Evolutionary conservation across 2,888 invertebrate species (phyloP), one percentile per base, ranked within the genome.

Genomic region (Drosophila colorata): DNA sequence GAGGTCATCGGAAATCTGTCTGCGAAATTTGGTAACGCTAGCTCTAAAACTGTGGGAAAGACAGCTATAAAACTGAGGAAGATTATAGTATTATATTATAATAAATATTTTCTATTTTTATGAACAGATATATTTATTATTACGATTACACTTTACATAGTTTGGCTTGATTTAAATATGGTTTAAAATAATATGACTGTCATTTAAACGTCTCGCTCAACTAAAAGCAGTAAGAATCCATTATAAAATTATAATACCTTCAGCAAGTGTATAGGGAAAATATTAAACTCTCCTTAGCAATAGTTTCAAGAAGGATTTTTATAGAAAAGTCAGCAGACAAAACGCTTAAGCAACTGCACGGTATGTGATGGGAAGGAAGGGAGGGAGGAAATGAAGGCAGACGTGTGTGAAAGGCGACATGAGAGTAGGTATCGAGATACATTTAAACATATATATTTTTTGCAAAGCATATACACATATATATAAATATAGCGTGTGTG

Each of bases 301-400:
- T 59, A 58, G 41, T 57, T 64, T 53, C 31, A 49, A 59, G 48
- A 66, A 74, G 51, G 46, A 58, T 69, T 77, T 77, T 60, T 63
- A 72, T 55, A 58, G 47, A 49, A 71, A 66, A 64, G 37, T 35
- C 49, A 43, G 37, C 58, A 68, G 57, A 67, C 64, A 48, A 58
- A 67, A 51, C 47, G 66, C 44, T 64, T 61, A 65, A 78, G 46
- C 41, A 60, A 66, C 61, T 77, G 44, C 38, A 33, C 9, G 16
- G 18, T 2, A 37, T 28, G 28, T 28, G 33, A 23, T 13, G n/a
- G 8, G 6, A 13, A 14, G 13, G 31, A 0, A 13, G 18, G 13
- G 31, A 0, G 14, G 4, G 16, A 2, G 16, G 38, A 16, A 6
- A 33, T n/a, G 11, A 20, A 20, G 18, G 25, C 28, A 41, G 40